A percentile compares a stretch with the other conserved stretches of the same genome.
phyloP scores from a whole-genome alignment of 2,113 vertebrate genomes.

The Phylloscopus trochilus region DNA sequence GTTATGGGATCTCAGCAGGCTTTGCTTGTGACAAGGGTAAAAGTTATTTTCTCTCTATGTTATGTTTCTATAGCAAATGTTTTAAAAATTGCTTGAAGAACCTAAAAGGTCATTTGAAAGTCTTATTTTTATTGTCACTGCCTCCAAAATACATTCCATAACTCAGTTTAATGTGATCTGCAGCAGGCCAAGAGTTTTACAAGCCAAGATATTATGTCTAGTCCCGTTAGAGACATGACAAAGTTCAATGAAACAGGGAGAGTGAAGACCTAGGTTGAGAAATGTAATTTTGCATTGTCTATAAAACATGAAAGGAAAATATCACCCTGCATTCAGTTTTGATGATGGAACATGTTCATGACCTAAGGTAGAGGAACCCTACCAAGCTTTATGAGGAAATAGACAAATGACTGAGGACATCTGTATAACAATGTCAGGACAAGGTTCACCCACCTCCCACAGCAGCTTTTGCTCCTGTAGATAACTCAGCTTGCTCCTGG shows the following conservation, averaged over 20 bases:
- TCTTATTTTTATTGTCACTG: conserved; percentile 71
- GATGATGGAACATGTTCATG: not conserved
- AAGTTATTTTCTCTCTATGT: conserved; percentile 53
- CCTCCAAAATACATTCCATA: conserved; percentile 70
- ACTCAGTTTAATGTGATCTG: conserved; percentile 63
- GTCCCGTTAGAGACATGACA: conserved; percentile 34
- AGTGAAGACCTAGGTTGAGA: not conserved
- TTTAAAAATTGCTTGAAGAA: conserved; percentile 63
- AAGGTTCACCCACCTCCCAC: not conserved
- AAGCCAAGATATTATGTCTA: conserved; percentile 68
- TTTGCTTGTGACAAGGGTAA: conserved; percentile 37
- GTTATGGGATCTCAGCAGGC: conserved; percentile 31
- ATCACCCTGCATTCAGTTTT: not conserved
- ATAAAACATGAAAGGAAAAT: conserved; percentile 23
- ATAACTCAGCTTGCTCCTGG: not conserved
- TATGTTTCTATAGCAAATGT: conserved; percentile 63
- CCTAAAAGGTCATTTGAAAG: conserved; percentile 63
- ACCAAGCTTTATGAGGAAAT: not conserved
- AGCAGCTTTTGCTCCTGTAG: not conserved
- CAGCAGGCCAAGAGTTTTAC: conserved; percentile 50
- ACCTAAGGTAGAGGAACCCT: not conserved
- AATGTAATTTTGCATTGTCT: conserved; percentile 13
- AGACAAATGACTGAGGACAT: not conserved
- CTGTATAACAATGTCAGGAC: not conserved
- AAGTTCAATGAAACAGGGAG: not conserved